Percentiles rank a stretch among this genome's conserved stretches.
phyloP scores from a whole-genome alignment of 2,113 vertebrate species.

The Melanerpes aurifrons region DNA sequence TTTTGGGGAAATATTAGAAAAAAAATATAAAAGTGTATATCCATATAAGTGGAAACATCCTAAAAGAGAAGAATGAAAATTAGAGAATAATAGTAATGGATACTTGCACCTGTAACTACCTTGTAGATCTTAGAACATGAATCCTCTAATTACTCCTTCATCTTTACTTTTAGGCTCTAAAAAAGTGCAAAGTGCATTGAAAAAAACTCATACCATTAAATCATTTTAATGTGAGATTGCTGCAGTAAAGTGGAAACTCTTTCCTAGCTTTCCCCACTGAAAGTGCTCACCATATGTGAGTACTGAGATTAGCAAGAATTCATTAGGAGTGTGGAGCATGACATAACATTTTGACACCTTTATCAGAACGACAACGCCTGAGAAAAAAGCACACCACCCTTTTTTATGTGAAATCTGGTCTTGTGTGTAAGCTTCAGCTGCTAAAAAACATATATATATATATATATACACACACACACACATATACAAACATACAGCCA shows the following conservation, averaged over 20 bases:
- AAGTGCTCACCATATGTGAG: background rate
- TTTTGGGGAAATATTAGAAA: background rate
- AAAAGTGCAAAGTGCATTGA: background rate
- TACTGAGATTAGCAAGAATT: background rate
- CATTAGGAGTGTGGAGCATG: background rate
- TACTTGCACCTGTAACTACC: background rate
- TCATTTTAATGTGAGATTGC: background rate
- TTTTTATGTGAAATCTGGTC: background rate
- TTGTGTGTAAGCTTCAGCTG: background rate
- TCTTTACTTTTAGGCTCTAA: background rate
- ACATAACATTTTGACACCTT: background rate
- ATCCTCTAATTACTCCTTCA: background rate
- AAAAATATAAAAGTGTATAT: fast-evolving
- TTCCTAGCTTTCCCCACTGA: background rate
- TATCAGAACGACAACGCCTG: background rate
- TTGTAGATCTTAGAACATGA: background rate
- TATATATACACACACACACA: too few species aligned
- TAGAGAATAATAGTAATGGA: background rate
- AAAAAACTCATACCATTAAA: background rate
- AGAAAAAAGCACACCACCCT: background rate
- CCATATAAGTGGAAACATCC: background rate
- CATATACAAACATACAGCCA: background rate
- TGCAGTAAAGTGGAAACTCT: background rate
- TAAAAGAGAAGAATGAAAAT: background rate
- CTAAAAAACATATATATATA: background rate